Evolutionary conservation across 1,140 invertebrate genomes (phyloP).

Genomic region (Drosophila nasuta): DNA sequence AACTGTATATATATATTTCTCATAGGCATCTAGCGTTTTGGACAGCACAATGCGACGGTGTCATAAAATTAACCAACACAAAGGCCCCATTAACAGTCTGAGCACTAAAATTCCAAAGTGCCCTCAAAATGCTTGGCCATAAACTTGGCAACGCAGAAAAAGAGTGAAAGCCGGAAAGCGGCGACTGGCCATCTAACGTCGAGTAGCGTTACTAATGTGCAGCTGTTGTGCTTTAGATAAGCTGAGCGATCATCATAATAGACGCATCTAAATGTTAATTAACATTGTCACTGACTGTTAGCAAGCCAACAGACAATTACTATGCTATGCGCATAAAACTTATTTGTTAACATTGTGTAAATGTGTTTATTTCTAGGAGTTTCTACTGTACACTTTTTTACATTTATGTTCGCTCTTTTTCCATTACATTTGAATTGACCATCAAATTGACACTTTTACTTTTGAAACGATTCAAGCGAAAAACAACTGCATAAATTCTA

Average conservation of each 20-base stretch:
- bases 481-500: not conserved
- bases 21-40: slow-evolving; percentile 2
- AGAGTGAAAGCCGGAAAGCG: no score
- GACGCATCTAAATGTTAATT: not conserved
- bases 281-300: not conserved
- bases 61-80: slow-evolving; percentile 55
- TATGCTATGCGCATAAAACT: not conserved
- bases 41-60: slow-evolving; percentile 1
- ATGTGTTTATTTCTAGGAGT: not conserved
- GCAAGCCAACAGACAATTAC: not conserved
- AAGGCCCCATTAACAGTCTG: slow-evolving; percentile 37
- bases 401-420: not conserved
- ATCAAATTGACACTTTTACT: slow-evolving; percentile 13
- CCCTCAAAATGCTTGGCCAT: slow-evolving; percentile 27
- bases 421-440: slow-evolving; percentile 4
- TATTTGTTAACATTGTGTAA: not conserved
- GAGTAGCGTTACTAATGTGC: slow-evolving; percentile 9
- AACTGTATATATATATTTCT: slow-evolving; percentile 9
- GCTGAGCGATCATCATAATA: slow-evolving; percentile 1
- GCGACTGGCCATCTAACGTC: slow-evolving; percentile 8
- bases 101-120: slow-evolving; percentile 33
- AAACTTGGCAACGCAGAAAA: slow-evolving; percentile 6
- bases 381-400: not conserved
- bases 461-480: not conserved
- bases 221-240: slow-evolving; percentile 11